phyloP scores from a whole-genome alignment of 2,888 invertebrate genomes.

The Malacosoma neustria region DNA sequence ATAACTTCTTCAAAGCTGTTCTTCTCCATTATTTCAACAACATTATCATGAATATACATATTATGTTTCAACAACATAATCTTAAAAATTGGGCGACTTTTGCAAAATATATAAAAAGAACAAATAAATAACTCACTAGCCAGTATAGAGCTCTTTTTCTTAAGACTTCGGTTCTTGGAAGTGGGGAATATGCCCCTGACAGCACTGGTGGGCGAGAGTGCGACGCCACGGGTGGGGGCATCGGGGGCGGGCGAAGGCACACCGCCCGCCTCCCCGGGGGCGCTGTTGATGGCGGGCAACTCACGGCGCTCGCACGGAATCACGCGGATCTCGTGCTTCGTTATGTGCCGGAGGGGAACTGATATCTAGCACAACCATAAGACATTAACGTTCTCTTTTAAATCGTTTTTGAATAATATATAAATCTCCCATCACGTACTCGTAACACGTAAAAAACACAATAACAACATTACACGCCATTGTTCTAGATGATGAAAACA shows the following conservation, averaged over 20 bases:
- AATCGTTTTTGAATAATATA: too few species aligned
- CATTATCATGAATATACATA: too few species aligned
- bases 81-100: too few species aligned
- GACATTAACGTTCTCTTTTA: too few species aligned
- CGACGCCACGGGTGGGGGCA: slow-evolving; percentile 9
- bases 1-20: too few species aligned
- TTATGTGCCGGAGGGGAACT: slow-evolving; percentile 47
- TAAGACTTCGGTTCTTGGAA: slow-evolving; percentile 76
- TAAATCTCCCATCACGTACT: too few species aligned
- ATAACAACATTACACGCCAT: too few species aligned
- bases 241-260: slow-evolving; percentile 8
- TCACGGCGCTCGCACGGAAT: slow-evolving; percentile 37
- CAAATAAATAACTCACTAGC: slow-evolving; percentile 86
- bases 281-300: slow-evolving; percentile 39
- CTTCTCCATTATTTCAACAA: too few species aligned
- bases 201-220: slow-evolving; percentile 61
- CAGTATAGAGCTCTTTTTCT: slow-evolving; percentile 83
- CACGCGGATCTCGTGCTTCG: slow-evolving; percentile 53
- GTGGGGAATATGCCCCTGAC: slow-evolving; percentile 74
- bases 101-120: too few species aligned
- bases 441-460: too few species aligned
- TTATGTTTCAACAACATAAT: too few species aligned
- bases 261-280: slow-evolving; percentile 14
- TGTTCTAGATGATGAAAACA: too few species aligned
- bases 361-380: slow-evolving; percentile 26